Percentiles rank a stretch among this genome's conserved stretches.
Conservation (phyloP, 92 coral and sea anemone species). For the Muricea muricata region DNA sequence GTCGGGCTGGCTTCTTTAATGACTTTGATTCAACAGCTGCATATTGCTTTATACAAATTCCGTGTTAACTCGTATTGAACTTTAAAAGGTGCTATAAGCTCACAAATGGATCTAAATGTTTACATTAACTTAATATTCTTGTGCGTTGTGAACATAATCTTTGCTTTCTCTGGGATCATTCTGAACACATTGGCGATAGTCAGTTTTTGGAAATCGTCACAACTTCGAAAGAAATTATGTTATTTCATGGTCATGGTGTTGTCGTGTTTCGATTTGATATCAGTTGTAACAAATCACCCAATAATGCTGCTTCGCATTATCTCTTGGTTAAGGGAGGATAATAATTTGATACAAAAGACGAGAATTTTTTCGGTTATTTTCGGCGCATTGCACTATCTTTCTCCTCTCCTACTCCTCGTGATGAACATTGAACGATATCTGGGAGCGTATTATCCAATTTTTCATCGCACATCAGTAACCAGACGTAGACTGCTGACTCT, state of each 20-base stretch:
- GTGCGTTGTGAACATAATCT: neutral
- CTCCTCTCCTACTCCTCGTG: neutral
- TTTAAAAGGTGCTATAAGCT: too few relatives aligned
- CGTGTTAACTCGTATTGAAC: too few relatives aligned
- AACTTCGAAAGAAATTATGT: neutral
- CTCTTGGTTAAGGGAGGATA: neutral
- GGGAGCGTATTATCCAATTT: neutral
- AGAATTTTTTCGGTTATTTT: neutral
- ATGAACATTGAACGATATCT: constrained; percentile 7
- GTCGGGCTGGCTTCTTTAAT: too few relatives aligned
- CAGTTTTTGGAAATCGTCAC: neutral
- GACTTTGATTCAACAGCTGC: too few relatives aligned
- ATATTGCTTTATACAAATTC: too few relatives aligned
- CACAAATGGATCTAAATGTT: neutral
- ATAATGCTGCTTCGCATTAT: neutral
- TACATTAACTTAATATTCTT: neutral
- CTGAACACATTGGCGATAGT: neutral
- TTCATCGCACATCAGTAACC: neutral
- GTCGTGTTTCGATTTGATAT: neutral
- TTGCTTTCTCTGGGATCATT: neutral
- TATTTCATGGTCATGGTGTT: neutral
- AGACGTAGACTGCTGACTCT: neutral
- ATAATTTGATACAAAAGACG: neutral
- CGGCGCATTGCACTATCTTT: neutral
- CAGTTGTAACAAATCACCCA: neutral